A percentile compares a stretch with the other conserved stretches of the same genome.
These are phyloP conservation scores for Brachyopa scutellaris DNA, from an alignment of 2,888 invertebrate species.

Conservation along the genomic window DNA sequence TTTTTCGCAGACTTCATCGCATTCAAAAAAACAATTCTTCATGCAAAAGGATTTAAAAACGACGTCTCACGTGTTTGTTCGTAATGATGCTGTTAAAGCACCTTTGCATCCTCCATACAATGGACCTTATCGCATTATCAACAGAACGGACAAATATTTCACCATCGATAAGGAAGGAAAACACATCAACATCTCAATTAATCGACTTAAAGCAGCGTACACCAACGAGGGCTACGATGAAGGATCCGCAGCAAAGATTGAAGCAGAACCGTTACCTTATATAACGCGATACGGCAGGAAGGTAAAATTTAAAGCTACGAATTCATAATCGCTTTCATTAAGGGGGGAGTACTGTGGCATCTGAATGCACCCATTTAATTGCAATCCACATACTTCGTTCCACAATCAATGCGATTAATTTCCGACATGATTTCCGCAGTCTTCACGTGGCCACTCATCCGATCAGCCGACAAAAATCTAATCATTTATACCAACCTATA, in stretches of 20 bases:
- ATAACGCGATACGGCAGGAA: neutral
- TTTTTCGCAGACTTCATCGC: neutral
- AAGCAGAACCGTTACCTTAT: neutral
- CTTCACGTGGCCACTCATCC: too few relatives aligned
- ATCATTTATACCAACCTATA: too few relatives aligned
- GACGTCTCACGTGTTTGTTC: conserved; percentile 13
- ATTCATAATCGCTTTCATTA: neutral
- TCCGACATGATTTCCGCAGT: too few relatives aligned
- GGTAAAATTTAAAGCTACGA: neutral
- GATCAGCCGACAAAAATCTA: too few relatives aligned
- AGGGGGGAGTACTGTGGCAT: neutral
- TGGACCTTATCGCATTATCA: conserved; percentile 9
- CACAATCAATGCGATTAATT: too few relatives aligned
- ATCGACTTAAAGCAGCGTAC: conserved; percentile 18
- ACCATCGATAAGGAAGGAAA: neutral
- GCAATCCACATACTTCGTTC: too few relatives aligned
- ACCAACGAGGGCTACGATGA: neutral
- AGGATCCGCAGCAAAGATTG: too few relatives aligned
- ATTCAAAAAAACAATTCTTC: neutral
- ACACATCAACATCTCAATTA: conserved; percentile 5
- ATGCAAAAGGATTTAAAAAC: neutral
- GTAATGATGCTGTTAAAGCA: conserved; percentile 2
- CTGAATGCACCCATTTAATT: too few relatives aligned
- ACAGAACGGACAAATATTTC: neutral
- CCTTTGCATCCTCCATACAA: conserved; percentile 10